Evolutionary conservation across 2,888 invertebrate genomes (phyloP).

Genomic region (Drosophila setosimentum): DNA sequence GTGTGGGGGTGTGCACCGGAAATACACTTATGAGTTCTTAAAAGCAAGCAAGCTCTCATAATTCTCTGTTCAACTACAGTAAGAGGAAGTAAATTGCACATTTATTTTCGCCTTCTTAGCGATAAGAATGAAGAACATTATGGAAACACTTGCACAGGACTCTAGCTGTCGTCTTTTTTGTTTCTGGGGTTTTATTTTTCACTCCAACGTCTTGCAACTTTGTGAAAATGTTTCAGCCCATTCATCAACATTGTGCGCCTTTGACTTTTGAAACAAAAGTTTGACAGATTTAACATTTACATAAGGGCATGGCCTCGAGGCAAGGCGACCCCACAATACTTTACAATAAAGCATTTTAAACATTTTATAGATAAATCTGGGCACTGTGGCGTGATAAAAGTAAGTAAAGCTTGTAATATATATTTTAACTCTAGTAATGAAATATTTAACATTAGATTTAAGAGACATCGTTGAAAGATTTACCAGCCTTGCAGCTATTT

Average conservation of each 20-base stretch:
- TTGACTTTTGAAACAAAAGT: slow-evolving; percentile 76
- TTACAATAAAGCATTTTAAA: slow-evolving; percentile 50
- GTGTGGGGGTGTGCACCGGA: slow-evolving; percentile 33
- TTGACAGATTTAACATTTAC: slow-evolving; percentile 70
- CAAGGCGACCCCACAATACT: slow-evolving; percentile 38
- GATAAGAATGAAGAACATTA: slow-evolving; percentile 51
- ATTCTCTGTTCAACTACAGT: slow-evolving; percentile 12
- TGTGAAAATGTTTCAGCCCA: slow-evolving; percentile 56
- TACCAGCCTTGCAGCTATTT: not conserved
- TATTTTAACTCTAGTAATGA: not conserved
- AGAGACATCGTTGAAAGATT: not conserved
- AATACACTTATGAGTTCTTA: slow-evolving; percentile 76
- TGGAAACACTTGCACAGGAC: slow-evolving; percentile 37
- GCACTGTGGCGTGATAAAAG: slow-evolving; percentile 20
- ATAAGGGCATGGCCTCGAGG: slow-evolving; percentile 14
- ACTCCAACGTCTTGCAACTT: slow-evolving; percentile 12
- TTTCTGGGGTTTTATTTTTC: not conserved
- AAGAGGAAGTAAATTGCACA: slow-evolving; percentile 50
- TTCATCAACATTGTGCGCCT: slow-evolving; percentile 70
- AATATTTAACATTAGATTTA: not conserved
- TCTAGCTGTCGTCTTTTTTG: not conserved
- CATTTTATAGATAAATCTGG: slow-evolving; percentile 40
- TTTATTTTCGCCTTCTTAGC: slow-evolving; percentile 48
- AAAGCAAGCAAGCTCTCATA: slow-evolving; percentile 45
- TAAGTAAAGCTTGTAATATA: not conserved